phyloP scores from a whole-genome alignment of 2,888 invertebrate genomes.

The Metalampra italica region DNA sequence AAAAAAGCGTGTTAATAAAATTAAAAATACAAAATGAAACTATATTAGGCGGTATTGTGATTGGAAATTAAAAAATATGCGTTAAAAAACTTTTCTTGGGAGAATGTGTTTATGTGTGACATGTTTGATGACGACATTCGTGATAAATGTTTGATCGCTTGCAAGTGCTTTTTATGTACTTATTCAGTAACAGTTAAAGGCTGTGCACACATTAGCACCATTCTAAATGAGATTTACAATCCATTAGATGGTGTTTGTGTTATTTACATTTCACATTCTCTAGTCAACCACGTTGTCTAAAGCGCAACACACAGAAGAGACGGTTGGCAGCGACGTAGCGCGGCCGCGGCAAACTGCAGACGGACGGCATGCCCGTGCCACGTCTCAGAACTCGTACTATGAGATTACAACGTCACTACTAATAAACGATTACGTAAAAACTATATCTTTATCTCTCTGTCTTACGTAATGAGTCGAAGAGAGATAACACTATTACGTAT shows the following conservation, averaged over 20 bases:
- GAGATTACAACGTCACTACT: too few species aligned
- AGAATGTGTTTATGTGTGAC: conserved; percentile 23
- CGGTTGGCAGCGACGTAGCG: too few species aligned
- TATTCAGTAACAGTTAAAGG: conserved; percentile 16
- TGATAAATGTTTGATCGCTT: conserved; percentile 3
- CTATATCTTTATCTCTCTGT: too few species aligned
- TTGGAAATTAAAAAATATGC: conserved; percentile 31
- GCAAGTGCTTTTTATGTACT: conserved; percentile 5
- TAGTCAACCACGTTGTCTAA: conserved; percentile 55
- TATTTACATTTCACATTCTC: conserved; percentile 41
- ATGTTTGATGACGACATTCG: conserved; percentile 15
- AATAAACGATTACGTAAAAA: too few species aligned
- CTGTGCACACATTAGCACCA: conserved; percentile 32
- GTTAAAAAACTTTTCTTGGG: conserved; percentile 14
- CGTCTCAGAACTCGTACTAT: too few species aligned
- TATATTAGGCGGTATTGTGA: conserved; percentile 51
- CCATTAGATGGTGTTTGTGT: conserved; percentile 15
- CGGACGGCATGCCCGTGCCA: too few species aligned
- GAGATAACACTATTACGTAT: too few species aligned
- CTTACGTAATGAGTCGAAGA: too few species aligned
- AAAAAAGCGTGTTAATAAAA: conserved; percentile 80
- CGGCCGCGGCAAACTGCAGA: too few species aligned
- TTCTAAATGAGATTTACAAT: conserved; percentile 17
- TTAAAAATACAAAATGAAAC: conserved; percentile 50
- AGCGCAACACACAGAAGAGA: conserved; percentile 2